These are phyloP conservation scores for Drosophila recens DNA, from an alignment of 2,888 invertebrate genomes.

Conservation along the genomic window DNA sequence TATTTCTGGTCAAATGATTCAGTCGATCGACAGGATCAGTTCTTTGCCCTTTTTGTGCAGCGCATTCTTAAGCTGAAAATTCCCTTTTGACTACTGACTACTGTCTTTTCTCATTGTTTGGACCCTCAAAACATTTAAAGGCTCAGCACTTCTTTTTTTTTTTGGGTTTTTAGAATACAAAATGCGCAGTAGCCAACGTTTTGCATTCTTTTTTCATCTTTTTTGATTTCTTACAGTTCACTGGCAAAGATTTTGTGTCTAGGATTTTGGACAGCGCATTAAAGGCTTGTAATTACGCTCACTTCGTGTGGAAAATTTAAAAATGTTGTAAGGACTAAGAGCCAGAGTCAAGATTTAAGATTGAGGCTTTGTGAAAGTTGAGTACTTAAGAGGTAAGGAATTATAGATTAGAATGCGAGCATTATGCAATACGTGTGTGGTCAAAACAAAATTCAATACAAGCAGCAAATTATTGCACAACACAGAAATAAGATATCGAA, in stretches of 20 bases:
- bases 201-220: conserved; percentile 39
- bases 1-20: conserved; percentile 81
- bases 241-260: conserved; percentile 30
- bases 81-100: conserved; percentile 72
- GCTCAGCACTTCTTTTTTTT: conserved; percentile 44
- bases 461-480: neutral
- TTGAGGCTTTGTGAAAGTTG: conserved; percentile 29
- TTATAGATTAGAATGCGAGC: conserved; percentile 2
- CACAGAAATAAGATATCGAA: neutral
- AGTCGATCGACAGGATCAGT: conserved; percentile 69
- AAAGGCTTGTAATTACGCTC: conserved; percentile 64
- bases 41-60: conserved; percentile 51
- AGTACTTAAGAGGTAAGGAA: conserved; percentile 25
- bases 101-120: conserved; percentile 62
- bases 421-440: conserved; percentile 72
- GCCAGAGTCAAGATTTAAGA: conserved; percentile 42
- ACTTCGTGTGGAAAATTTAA: conserved; percentile 64
- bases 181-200: conserved; percentile 74
- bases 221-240: conserved; percentile 78
- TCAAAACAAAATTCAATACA: conserved; percentile 13
- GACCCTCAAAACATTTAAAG: conserved; percentile 63
- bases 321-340: neutral
- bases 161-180: conserved; percentile 24
- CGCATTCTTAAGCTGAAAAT: conserved; percentile 68
- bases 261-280: conserved; percentile 31